These are phyloP conservation scores for Melanocharis versteri DNA, from an alignment of 2,113 vertebrate species.

Conservation along the genomic window DNA sequence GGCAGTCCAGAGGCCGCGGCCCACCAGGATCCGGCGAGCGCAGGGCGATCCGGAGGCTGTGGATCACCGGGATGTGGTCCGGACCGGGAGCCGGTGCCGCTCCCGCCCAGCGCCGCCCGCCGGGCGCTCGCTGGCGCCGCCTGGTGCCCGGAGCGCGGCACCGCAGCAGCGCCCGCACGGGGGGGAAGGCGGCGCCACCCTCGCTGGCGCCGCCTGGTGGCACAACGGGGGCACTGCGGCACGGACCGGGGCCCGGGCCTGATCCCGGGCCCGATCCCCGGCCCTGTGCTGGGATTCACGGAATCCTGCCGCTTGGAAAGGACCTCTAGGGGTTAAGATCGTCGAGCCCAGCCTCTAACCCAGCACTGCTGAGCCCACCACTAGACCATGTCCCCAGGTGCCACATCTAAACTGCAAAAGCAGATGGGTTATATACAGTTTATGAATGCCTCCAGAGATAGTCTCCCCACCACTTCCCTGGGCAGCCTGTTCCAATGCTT, in stretches of 20 bases:
- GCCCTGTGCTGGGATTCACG: background rate
- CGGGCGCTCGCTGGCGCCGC: background rate
- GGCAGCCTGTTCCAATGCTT: background rate
- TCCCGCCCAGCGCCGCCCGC: background rate
- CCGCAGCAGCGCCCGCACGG: background rate
- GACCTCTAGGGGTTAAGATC: too few relatives aligned
- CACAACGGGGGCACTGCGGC: background rate
- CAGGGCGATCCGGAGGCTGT: fast-evolving
- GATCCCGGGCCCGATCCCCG: too few relatives aligned
- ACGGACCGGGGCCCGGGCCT: fast-evolving
- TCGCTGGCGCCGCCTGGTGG: background rate
- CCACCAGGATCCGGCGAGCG: background rate
- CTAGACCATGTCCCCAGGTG: fast-evolving
- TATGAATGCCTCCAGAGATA: background rate
- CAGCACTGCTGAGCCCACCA: too few relatives aligned
- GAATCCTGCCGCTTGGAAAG: background rate
- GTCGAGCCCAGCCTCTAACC: background rate
- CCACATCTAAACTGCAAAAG: background rate
- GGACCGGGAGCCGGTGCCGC: too few relatives aligned
- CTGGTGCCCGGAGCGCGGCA: background rate
- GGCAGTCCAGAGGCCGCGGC: fast-evolving
- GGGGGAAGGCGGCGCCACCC: background rate
- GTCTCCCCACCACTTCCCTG: background rate
- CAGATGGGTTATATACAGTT: too few relatives aligned
- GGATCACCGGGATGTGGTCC: too few relatives aligned